Evolutionary conservation across 1,140 invertebrate genomes (phyloP), one percentile per base, ranked within the genome.

Genomic region (Drosophila cardini): DNA sequence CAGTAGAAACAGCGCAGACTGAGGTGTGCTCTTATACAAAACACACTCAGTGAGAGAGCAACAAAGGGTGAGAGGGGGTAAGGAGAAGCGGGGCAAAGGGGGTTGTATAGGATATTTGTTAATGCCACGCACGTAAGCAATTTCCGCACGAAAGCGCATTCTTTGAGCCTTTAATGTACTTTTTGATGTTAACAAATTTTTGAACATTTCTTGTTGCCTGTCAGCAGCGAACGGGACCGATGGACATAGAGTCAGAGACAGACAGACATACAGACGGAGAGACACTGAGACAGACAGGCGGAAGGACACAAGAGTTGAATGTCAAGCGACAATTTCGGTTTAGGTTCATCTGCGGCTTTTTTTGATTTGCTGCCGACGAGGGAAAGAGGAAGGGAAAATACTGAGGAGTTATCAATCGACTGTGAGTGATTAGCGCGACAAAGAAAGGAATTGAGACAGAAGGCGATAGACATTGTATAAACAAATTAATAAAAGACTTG

Each of bases 101-200:
- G 3, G 15, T 46, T 30, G 34, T 45, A 69, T 34, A 38, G 63
- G 64, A 60, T 75, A 86, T 85, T 86, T 87, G 79, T 79, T 89
- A 89, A 87, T 87, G 84, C 84, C 84, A 78, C 84, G 84, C 84
- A 87, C 84, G 84, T 89, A 87, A 89, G 84, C 84, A 87, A 87
- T 87, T 87, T 87, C 84, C 84, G 84, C 84, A 87, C 84, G 84
- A 87, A 87, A 87, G 84, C 84, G 84, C 84, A 87, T 87, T 87
- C 84, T 74, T 84, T 87, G 84, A 87, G 84, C 84, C 84, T 87
- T 87, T 87, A 87, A 87, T 87, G 84, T 87, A 87, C 84, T 87
- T 87, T 87, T 89, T 87, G 84, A 87, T 87, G 84, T 87, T 87
- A 87, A 87, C 84, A 87, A 87, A 87, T 87, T 87, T 86, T 87